Evolutionary conservation across 2,888 invertebrate species (phyloP).

Genomic region (Andricus quercusramuli): DNA sequence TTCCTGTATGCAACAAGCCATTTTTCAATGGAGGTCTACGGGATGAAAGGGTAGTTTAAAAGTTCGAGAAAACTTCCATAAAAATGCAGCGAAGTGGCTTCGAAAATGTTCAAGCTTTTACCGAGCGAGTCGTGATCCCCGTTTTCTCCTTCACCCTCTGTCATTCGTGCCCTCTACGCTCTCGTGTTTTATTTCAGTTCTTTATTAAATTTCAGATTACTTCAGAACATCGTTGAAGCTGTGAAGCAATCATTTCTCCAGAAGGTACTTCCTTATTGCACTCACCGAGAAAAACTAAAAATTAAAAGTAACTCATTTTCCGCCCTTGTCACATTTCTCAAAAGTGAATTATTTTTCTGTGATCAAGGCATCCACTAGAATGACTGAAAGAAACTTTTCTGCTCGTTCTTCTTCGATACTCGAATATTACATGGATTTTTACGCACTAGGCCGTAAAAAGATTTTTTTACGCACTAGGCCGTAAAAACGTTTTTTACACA

Average conservation of each 20-base stretch:
- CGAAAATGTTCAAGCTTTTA: conserved; percentile 23
- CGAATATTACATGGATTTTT: too few relatives aligned
- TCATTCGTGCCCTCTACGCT: conserved; percentile 12
- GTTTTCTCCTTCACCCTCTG: conserved; percentile 8
- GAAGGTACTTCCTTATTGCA: conserved; percentile 13
- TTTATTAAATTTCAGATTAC: conserved; percentile 41
- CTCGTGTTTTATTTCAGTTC: conserved; percentile 34
- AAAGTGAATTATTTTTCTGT: background rate
- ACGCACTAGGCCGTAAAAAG: too few relatives aligned
- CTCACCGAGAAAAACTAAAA: background rate
- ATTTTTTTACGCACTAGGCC: too few relatives aligned
- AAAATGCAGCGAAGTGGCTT: conserved; percentile 29
- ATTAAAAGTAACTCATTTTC: conserved; percentile 17
- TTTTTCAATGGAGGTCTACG: background rate
- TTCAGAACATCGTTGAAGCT: conserved; percentile 24
- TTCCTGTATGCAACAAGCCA: background rate
- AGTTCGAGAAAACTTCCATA: conserved; percentile 2
- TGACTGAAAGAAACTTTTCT: too few relatives aligned
- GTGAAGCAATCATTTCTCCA: conserved; percentile 34
- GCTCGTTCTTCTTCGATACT: too few relatives aligned
- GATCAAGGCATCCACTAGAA: too few relatives aligned
- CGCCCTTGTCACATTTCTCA: background rate
- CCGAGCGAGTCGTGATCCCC: background rate
- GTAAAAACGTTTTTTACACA: too few relatives aligned
- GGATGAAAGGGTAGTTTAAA: background rate